A percentile compares a stretch with the other conserved stretches of the same genome.
Conservation (phyloP, 2,888 invertebrate species). For the Lissocephala sabroskyi region DNA sequence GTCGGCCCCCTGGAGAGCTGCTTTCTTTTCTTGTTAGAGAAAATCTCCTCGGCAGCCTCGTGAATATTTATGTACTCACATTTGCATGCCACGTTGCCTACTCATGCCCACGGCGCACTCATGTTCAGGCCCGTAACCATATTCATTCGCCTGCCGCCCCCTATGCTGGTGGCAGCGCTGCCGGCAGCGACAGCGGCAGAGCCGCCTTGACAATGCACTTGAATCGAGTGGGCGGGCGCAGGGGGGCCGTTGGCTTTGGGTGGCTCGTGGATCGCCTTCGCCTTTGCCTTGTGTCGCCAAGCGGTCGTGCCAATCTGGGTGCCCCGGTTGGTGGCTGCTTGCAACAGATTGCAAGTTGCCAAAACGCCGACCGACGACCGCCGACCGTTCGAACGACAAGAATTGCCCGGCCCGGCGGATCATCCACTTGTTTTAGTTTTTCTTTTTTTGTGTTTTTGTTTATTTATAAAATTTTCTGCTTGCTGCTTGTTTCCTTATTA, state of each 20-base stretch:
- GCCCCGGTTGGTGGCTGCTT: conserved; percentile 2
- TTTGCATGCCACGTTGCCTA: too few species aligned
- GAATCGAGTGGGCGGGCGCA: conserved; percentile 53
- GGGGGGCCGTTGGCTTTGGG: background rate
- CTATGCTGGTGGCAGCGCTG: conserved; percentile 6
- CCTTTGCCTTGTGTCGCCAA: background rate
- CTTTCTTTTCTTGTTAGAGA: too few species aligned
- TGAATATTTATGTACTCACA: too few species aligned
- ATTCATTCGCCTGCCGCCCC: background rate
- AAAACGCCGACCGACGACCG: background rate
- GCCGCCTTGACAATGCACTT: conserved; percentile 60
- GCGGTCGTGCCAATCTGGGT: conserved; percentile 1
- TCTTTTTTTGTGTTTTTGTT: conserved; percentile 31
- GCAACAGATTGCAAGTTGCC: conserved; percentile 8
- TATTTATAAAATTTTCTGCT: conserved; percentile 49
- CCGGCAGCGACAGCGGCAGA: too few species aligned
- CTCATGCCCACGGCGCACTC: too few species aligned
- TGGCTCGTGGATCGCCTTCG: background rate
- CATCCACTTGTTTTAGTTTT: too few species aligned
- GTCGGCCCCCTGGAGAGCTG: too few species aligned
- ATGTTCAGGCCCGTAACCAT: too few species aligned
- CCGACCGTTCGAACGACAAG: background rate
- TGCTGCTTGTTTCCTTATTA: conserved; percentile 35
- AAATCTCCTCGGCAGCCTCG: too few species aligned
- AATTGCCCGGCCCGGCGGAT: background rate